A percentile compares a stretch with the other conserved stretches of the same genome.
Conservation (phyloP, 2,797 vertebrate genomes). For the Falco naumanni region DNA sequence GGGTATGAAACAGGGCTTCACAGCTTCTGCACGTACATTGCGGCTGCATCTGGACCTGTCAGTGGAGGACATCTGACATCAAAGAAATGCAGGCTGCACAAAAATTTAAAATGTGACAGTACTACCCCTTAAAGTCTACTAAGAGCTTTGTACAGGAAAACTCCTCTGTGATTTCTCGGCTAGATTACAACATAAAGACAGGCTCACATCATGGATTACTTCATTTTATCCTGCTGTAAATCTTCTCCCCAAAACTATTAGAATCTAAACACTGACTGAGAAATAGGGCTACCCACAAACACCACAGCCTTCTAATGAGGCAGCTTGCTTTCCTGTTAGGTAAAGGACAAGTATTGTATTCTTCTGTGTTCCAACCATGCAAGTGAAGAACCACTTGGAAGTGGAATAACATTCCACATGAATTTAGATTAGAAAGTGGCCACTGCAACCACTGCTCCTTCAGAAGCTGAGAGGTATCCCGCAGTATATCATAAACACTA, state of each 20-base stretch:
- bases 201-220: not conserved
- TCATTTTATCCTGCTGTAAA: not conserved
- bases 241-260: not conserved
- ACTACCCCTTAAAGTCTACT: not conserved
- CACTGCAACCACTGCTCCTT: not conserved
- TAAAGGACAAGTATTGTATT: not conserved
- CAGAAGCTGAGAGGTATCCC: not conserved
- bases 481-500: not conserved
- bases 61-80: not conserved
- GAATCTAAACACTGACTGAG: not conserved
- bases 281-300: not conserved
- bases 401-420: not conserved
- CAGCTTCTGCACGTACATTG: not conserved
- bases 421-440: not conserved
- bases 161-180: not conserved
- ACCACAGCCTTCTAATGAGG: not conserved
- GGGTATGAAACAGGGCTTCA: not conserved
- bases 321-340: not conserved
- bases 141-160: not conserved
- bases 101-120: not conserved
- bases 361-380: not conserved
- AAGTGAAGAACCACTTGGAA: not conserved
- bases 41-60: not conserved
- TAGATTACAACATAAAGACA: not conserved
- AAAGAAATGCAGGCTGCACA: not conserved